Evolutionary conservation across 2,797 vertebrate genomes (phyloP), one percentile per base, ranked within the genome.

Genomic region (Helicolenus hilgendorfi): DNA sequence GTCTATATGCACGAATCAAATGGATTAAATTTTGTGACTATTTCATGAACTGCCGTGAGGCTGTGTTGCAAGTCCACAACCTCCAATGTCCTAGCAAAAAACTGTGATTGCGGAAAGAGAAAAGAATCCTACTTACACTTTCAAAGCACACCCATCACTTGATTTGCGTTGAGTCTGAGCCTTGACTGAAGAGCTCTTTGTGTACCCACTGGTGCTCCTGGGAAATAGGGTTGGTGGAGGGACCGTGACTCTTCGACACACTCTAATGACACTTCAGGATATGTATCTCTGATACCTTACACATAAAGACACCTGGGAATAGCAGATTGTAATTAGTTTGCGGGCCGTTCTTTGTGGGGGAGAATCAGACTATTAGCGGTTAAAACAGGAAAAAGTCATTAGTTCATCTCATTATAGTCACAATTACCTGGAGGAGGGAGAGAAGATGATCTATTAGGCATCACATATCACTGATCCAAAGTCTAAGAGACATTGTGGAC

Each of bases 321-420:
- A 83, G 77, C 68, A 78, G 41, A 62, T 87, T 85, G 74, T 92
- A 95, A 95, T 96, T 83, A 93, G 80, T 86, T 85, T 83, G 60
- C 18, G 18, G 24, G 18, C 63, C 62, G n/a, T 26, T 88, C 36
- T 85, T 78, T 76, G 75, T 41, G 68, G 76, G 84, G 85, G 70
- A 58, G 78, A 81, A 55, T 91, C 22, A 80, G 89, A 84, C 83
- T 82, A 85, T 93, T 87, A 84, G 83, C 89, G 77, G 84, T 88
- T 93, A 87, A 85, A 91, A 79, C 27, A 86, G 86, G 86, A 85
- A 86, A 89, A 94, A 93, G 81, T 89, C 81, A 96, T 96, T 95
- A 95, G 89, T 88, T 92, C 68, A 82, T 91, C 92, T 96, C 89
- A 96, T 97, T 96, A 96, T 33, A 82, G 86, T 81, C 75, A 79